These are phyloP conservation scores for Melanotaenia trifasciata DNA, from an alignment of 2,797 vertebrate species.

Conservation along the genomic window DNA sequence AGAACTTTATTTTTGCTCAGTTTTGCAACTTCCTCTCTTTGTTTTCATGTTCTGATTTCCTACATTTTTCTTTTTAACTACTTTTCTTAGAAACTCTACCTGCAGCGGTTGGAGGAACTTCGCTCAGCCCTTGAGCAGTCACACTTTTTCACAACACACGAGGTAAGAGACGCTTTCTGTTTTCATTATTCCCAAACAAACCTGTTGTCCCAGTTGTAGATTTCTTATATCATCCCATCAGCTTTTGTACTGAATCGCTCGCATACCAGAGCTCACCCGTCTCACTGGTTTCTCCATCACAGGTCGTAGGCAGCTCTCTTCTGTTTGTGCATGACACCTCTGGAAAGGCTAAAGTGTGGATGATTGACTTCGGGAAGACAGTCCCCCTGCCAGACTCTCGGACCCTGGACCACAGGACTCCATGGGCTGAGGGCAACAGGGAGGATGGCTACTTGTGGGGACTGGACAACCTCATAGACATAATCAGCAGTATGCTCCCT, in stretches of 20 bases:
- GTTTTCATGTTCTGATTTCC: not conserved
- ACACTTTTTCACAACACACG: constrained; percentile 88
- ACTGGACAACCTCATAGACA: constrained; percentile 88
- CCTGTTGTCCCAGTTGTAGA: constrained; percentile 4
- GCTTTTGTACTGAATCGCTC: constrained; percentile 1
- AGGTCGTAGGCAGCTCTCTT: constrained; percentile 94
- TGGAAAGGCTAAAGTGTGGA: constrained; percentile 89
- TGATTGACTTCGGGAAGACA: constrained; percentile 96
- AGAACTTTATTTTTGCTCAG: not conserved
- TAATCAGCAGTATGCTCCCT: constrained; percentile 78
- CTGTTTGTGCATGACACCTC: constrained; percentile 91
- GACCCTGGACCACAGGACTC: constrained; percentile 87
- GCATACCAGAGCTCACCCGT: constrained; percentile 9
- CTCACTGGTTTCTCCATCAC: constrained; percentile 26
- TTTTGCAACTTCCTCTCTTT: constrained; percentile 9
- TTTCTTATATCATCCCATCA: constrained; percentile 1
- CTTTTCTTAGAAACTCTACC: constrained; percentile 81
- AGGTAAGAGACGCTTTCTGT: constrained; percentile 76
- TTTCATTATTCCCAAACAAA: constrained; percentile 22
- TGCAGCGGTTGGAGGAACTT: constrained; percentile 84
- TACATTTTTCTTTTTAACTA: not conserved
- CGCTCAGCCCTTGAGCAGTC: constrained; percentile 85
- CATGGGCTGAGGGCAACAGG: constrained; percentile 90
- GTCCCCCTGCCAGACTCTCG: constrained; percentile 79
- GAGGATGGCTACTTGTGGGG: constrained; percentile 94